Conservation (phyloP, 2,888 invertebrate genomes). For the Neoscelio sp. region DNA sequence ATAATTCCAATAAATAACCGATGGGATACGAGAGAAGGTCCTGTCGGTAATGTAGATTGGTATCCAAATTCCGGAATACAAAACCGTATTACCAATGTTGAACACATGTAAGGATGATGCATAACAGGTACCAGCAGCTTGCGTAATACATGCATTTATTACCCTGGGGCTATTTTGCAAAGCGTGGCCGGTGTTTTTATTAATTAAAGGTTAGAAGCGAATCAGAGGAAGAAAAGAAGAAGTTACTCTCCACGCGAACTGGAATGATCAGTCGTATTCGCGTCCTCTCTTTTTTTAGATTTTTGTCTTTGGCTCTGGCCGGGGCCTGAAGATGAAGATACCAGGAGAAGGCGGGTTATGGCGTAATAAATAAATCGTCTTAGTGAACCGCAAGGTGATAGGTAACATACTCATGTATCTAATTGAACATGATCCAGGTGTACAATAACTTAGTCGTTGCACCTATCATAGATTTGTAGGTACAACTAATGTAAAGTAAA, state of each 20-base stretch:
- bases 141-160: slow-evolving; percentile 70
- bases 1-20: too few species aligned
- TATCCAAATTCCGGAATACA: too few species aligned
- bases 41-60: too few species aligned
- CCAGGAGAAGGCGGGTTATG: slow-evolving; percentile 77
- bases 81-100: not conserved
- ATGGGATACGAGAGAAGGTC: too few species aligned
- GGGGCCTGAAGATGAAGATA: slow-evolving; percentile 80
- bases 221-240: slow-evolving; percentile 63
- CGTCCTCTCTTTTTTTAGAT: slow-evolving; percentile 45
- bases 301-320: slow-evolving; percentile 53
- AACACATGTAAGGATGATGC: slow-evolving; percentile 23
- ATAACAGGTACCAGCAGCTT: slow-evolving; percentile 32
- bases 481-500: too few species aligned
- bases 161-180: slow-evolving; percentile 67
- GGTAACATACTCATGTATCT: slow-evolving; percentile 72
- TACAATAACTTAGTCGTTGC: slow-evolving; percentile 44
- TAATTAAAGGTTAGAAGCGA: slow-evolving; percentile 77
- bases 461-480: slow-evolving; percentile 7
- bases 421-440: slow-evolving; percentile 47
- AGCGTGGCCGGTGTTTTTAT: slow-evolving; percentile 77
- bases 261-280: slow-evolving; percentile 51
- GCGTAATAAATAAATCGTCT: slow-evolving; percentile 78
- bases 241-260: slow-evolving; percentile 37
- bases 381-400: slow-evolving; percentile 78